These are phyloP conservation scores for Auanema sp. DNA, from an alignment of 2,888 invertebrate genomes.

Conservation along the genomic window DNA sequence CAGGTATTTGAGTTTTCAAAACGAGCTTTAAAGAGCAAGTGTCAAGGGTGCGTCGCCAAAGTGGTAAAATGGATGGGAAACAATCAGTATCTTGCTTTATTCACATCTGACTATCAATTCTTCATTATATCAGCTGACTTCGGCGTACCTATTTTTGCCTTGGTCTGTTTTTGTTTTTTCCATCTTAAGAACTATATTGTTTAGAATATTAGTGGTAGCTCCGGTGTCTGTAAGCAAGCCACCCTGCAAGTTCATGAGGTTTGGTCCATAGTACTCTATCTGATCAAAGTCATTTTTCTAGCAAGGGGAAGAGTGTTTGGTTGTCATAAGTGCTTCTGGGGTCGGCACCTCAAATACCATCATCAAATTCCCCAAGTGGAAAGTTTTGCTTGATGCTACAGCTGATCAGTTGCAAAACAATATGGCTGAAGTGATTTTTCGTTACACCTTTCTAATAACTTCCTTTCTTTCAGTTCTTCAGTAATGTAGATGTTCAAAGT, in stretches of 20 bases:
- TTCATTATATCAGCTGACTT: not conserved
- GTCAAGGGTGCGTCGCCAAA: conserved; percentile 3
- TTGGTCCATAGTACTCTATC: no score
- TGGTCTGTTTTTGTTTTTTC: not conserved
- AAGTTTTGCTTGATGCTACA: not conserved
- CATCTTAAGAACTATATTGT: not conserved
- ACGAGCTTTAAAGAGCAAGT: not conserved
- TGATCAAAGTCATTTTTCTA: not conserved
- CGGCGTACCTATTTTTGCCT: not conserved
- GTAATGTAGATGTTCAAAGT: not conserved
- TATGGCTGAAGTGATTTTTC: not conserved
- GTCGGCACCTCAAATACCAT: conserved; percentile 1
- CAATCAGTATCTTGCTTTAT: not conserved
- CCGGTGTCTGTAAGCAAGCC: no score
- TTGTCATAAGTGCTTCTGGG: conserved; percentile 2
- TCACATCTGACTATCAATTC: not conserved
- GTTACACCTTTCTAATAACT: not conserved
- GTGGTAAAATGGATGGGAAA: not conserved
- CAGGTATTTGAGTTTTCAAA: not conserved
- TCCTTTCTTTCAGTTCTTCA: conserved; percentile 3
- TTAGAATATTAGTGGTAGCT: no score
- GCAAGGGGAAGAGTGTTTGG: conserved; percentile 8
- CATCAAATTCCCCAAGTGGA: conserved; percentile 10
- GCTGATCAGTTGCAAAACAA: conserved; percentile 1
- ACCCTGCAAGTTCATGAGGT: no score